These are phyloP conservation scores for Rana temporaria DNA, from an alignment of 2,113 vertebrate species.

Conservation along the genomic window DNA sequence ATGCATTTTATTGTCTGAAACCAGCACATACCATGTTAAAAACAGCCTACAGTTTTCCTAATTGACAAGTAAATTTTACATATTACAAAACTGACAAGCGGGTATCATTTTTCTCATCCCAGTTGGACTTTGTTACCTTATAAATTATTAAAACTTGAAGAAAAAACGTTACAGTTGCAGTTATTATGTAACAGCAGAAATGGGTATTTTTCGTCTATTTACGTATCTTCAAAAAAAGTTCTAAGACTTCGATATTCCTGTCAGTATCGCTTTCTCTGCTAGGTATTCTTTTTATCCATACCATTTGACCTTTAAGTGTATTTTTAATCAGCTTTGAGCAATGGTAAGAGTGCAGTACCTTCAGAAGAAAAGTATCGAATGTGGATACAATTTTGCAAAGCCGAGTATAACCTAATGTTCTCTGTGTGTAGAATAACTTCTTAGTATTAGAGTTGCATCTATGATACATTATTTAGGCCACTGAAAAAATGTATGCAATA, in stretches of 20 bases:
- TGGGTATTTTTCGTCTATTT: constrained; percentile 24
- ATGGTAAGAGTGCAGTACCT: constrained; percentile 3
- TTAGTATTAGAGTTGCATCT: not conserved
- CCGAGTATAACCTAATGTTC: constrained; percentile 27
- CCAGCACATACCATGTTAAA: too few species aligned
- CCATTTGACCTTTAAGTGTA: constrained; percentile 40
- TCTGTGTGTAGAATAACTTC: constrained; percentile 4
- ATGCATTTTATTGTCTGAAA: too few species aligned
- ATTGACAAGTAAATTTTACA: too few species aligned
- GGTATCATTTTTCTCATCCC: too few species aligned
- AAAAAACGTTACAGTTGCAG: not conserved
- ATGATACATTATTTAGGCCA: not conserved
- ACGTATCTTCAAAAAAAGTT: constrained; percentile 32
- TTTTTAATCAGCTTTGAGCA: constrained; percentile 31
- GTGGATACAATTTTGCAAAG: constrained; percentile 18
- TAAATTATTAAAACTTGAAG: not conserved
- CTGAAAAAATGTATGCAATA: too few species aligned
- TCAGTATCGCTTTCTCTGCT: constrained; percentile 4
- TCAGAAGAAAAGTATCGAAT: constrained; percentile 2
- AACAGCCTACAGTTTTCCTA: too few species aligned
- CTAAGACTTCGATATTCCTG: constrained; percentile 22
- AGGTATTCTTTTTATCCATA: constrained; percentile 30
- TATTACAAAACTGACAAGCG: too few species aligned
- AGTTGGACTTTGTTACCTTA: not conserved
- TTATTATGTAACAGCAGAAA: constrained; percentile 2